phyloP scores from a whole-genome alignment of 1,140 invertebrate species.

The Listronotus oregonensis region DNA sequence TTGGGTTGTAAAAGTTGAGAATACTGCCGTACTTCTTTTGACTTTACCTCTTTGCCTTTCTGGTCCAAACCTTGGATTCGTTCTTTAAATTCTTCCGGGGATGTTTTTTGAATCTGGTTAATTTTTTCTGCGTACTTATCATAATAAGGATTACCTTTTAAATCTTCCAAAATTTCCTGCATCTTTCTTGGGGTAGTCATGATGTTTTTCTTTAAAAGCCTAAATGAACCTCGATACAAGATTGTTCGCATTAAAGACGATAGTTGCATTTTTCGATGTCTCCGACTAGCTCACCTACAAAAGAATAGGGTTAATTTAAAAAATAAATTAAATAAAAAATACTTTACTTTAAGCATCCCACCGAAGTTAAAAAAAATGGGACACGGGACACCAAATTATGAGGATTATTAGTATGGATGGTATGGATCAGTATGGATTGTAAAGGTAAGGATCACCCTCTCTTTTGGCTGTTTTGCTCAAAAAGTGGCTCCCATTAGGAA shows the following conservation, averaged over 20 bases:
- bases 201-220: conserved; percentile 53
- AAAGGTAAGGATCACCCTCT: no score
- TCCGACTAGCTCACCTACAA: background rate
- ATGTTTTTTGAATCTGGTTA: conserved; percentile 71
- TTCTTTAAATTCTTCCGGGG: conserved; percentile 75
- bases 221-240: conserved; percentile 37
- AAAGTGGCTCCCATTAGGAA: no score
- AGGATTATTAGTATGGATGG: no score
- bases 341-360: no score
- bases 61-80: conserved; percentile 66
- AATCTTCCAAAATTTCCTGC: conserved; percentile 66
- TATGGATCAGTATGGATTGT: no score
- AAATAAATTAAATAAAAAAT: no score
- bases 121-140: conserved; percentile 84
- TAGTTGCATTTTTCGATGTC: conserved; percentile 34
- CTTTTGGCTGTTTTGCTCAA: no score
- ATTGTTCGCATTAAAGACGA: conserved; percentile 34
- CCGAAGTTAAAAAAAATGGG: no score
- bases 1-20: conserved; percentile 64
- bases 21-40: conserved; percentile 48
- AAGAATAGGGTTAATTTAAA: no score
- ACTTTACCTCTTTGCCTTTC: conserved; percentile 54
- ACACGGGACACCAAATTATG: no score
- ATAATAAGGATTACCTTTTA: conserved; percentile 79
- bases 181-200: conserved; percentile 60